Base-by-base conservation (phyloP, 30 jellyfish, hydroid and myxozoan species). In the Turritopsis dohrnii region DNA sequence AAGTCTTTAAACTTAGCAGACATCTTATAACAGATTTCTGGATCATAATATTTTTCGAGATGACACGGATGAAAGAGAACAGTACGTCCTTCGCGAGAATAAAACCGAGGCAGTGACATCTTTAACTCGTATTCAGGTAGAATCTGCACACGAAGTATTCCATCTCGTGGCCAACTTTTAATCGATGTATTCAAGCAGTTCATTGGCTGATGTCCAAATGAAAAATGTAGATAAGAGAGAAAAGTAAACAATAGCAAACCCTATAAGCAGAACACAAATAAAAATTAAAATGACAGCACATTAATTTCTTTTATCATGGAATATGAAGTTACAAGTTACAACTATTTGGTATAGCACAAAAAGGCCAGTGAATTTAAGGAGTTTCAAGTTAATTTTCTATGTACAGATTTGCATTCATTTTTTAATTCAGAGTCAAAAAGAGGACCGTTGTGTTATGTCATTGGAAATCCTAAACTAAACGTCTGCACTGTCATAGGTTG, bases 151-250 rank as follows among this genome's bases (percentile, higher is more conserved):
- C 94, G 93, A 22, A 91, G 76, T 29, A 91, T 82, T 20, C 97
- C 97, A 83, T 91, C 97, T 66, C 94, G 86, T 28, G 97, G 97
- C 97, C 97, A 91, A 52, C 53, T 72, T 25, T 85, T 86, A 52
- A 79, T 66, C 60, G 81, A 52, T 79, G 81, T 30, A 16, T 84
- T 92, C 83, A 91, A 74, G 76, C 97, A 91, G 73, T 86, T 87
- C 93, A 91, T 84, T 72, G 95, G 97, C 52, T 74, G 27, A 29
- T 84, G 86, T 41, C 89, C 87, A 66, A 91, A 91, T 26, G 97
- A 85, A 86, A 83, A 91, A 66, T 91, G 97, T 52, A 91, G 77
- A 72, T 91, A 90, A 20, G 94, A 86, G 54, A 91, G 79, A 9
- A 90, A 74, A 5, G 96, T 81, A 75, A 86, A 91, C 71, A 91